Base-by-base conservation (phyloP, 1,140 invertebrate species). In the Drosophila triauraria region DNA sequence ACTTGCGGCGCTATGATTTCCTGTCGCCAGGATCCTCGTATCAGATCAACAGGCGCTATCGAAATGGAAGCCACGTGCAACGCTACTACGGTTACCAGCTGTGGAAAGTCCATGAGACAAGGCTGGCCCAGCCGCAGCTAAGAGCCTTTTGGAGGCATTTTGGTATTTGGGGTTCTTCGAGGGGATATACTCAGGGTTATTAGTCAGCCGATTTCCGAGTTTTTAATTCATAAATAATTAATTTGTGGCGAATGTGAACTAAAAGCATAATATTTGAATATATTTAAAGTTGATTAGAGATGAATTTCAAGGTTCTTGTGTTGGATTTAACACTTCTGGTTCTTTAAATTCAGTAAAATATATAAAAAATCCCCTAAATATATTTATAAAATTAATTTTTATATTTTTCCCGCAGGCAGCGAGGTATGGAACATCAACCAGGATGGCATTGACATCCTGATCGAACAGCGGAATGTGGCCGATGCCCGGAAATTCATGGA, bases 391-490 rank as follows among this genome's bases (percentile, higher is more conserved):
- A 42, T 42, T 10, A 6, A 8, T 5, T 56, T 4, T 5, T 15
- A 38, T 13, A 40, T 15, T 13, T 10, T 9, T 44, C 38, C 74
- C 69, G 3, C 58, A 92, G 91, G 91, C 44, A 82, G 76, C 57
- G 91, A 92, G 25, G 87, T 92, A 2, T 92, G 91, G 91, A 92
- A 92, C 46, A 78, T 92, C 48, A 92, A 92, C 64, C 91, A 91
- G 54, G 91, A 92, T 47, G 91, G 91, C 38, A 90, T 92, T 30
- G 91, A 92, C 68, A 77, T 96, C 1, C 94, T 96, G 42, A 93
- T 96, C 47, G 94, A 96, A 2, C 95, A 94, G 77, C 94, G 94
- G 12, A 88, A 94, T 17, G 94, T 94, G 10, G 84, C 94, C 10
- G 94, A 94, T 63, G 94, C 95, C 0, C 94, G 94, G 65, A 93